phyloP scores from a whole-genome alignment of 2,888 invertebrate genomes.

The Agriopis leucophaearia region DNA sequence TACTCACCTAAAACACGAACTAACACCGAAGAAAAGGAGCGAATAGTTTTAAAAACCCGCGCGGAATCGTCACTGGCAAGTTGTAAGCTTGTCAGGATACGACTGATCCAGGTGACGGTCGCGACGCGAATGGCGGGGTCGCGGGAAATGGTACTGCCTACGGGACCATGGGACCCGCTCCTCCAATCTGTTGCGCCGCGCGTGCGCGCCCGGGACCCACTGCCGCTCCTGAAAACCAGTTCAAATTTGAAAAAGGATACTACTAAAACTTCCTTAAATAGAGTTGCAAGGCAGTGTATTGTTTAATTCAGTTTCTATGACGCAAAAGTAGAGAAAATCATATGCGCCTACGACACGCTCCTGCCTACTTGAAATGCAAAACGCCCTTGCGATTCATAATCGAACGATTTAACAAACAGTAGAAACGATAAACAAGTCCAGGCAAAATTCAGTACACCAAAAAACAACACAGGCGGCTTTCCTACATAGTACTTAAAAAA shows the following conservation, averaged over 20 bases:
- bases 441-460: no score
- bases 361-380: constrained; percentile 8
- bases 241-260: constrained; percentile 39
- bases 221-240: constrained; percentile 47
- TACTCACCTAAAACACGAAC: constrained; percentile 25
- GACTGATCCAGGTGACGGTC: constrained; percentile 41
- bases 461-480: no score
- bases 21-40: not conserved
- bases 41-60: constrained; percentile 23
- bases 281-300: constrained; percentile 1
- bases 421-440: no score
- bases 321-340: constrained; percentile 5
- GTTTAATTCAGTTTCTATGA: constrained; percentile 12
- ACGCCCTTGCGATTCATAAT: not conserved
- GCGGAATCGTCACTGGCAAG: constrained; percentile 47
- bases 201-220: constrained; percentile 43
- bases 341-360: not conserved
- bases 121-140: constrained; percentile 57
- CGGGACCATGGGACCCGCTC: constrained; percentile 50
- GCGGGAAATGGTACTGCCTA: constrained; percentile 42
- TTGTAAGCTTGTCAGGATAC: constrained; percentile 43
- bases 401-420: not conserved
- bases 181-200: constrained; percentile 64
- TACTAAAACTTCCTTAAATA: constrained; percentile 47
- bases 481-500: no score